phyloP scores from a whole-genome alignment of 1,140 invertebrate species.

The Drosophila ambigua region DNA sequence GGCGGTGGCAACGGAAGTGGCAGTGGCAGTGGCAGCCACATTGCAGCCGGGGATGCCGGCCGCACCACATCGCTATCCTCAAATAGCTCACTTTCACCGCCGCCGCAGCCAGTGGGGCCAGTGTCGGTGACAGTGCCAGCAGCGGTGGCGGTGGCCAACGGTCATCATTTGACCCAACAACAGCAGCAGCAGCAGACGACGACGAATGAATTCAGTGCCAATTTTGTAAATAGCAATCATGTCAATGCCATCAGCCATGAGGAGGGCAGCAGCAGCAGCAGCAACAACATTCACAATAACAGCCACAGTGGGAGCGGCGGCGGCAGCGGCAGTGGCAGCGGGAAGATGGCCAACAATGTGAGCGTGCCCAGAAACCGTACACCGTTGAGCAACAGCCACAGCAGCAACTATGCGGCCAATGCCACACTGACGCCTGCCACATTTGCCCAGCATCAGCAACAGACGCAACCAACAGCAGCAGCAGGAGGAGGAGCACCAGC shows the following conservation, averaged over 20 bases:
- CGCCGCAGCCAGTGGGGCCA: constrained; percentile 36
- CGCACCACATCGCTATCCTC: constrained; percentile 83
- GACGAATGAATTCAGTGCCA: constrained; percentile 66
- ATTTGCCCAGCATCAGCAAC: constrained; percentile 71
- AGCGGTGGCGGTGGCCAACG: constrained; percentile 10
- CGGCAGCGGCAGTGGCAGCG: background rate
- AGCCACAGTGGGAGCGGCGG: background rate
- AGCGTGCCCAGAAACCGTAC: constrained; percentile 54
- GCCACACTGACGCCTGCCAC: constrained; percentile 57
- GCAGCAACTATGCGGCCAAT: constrained; percentile 57
- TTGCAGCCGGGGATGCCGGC: constrained; percentile 36
- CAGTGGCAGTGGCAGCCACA: constrained; percentile 73
- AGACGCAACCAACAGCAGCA: constrained; percentile 62
- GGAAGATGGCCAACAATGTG: constrained; percentile 12
- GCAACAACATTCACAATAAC: constrained; percentile 14
- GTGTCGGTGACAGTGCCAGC: no score
- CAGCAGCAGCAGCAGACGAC: constrained; percentile 1
- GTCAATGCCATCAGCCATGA: constrained; percentile 71
- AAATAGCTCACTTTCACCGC: constrained; percentile 66
- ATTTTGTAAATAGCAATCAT: constrained; percentile 59
- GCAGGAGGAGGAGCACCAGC: constrained; percentile 3
- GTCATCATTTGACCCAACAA: constrained; percentile 39
- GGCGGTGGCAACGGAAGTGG: constrained; percentile 58
- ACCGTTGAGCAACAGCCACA: constrained; percentile 45
- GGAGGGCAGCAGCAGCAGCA: constrained; percentile 45